A percentile compares a stretch with the other conserved stretches of the same genome.
Evolutionary conservation across 1,140 invertebrate genomes (phyloP).

Genomic region (Zaprionus lachaisei): DNA sequence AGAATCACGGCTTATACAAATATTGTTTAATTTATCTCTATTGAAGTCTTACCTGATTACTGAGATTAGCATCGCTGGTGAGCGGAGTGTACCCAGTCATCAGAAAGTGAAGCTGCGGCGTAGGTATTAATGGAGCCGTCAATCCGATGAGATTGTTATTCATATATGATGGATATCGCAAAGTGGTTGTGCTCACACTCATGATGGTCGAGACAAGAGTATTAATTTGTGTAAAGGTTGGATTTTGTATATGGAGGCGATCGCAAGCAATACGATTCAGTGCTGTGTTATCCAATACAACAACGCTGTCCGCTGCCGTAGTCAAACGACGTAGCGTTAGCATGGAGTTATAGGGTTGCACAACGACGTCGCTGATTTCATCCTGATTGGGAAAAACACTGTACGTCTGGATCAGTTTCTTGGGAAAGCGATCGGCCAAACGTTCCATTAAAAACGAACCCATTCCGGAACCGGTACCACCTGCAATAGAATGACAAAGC

Average conservation of each 20-base stretch:
- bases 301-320: conserved; percentile 98
- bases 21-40: background rate
- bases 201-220: conserved; percentile 99
- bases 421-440: conserved; percentile 97
- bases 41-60: conserved; percentile 63
- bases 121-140: conserved; percentile 98
- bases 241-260: conserved; percentile 95
- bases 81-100: conserved; percentile 99
- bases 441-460: conserved; percentile 98
- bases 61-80: conserved; percentile 90
- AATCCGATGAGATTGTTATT: conserved; percentile 99
- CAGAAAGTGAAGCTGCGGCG: conserved; percentile 98
- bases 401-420: conserved; percentile 99
- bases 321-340: conserved; percentile 98
- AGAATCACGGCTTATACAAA: background rate
- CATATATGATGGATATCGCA: conserved; percentile 99
- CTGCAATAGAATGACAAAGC: conserved; percentile 99
- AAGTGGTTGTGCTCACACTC: conserved; percentile 98
- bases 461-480: conserved; percentile 99
- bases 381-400: conserved; percentile 99
- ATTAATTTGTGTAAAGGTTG: conserved; percentile 98
- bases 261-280: conserved; percentile 98
- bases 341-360: conserved; percentile 99
- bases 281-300: conserved; percentile 98
- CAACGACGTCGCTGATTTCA: conserved; percentile 99